Evolutionary conservation across 2,888 invertebrate species (phyloP), one percentile per base, ranked within the genome.

Genomic region (Uloborus plumipes): DNA sequence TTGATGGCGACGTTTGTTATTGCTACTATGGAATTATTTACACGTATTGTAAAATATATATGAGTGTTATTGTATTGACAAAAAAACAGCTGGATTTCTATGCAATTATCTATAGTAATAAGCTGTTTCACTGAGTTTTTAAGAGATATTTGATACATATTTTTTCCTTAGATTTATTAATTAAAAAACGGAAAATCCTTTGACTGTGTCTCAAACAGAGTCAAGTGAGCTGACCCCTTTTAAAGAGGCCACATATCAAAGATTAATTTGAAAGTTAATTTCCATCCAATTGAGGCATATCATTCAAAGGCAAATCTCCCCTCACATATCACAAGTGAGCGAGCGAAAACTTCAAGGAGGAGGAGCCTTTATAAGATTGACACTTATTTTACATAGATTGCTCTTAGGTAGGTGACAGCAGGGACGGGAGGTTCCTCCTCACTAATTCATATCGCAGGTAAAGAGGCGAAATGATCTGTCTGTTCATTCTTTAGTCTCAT

Each of bases 221-320:
- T 64, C 50, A 69, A 61, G 59, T 69, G 70, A 73, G 61, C 62
- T 2, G 49, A 59, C 79, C 53, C 79, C 53, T 14, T 67, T 73
- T 61, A 26, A 55, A 47, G 73, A 74, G 74, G 73, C 62, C 55
- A 80, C 80, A 80, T 80, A 80, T 80, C 80, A 80, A 74, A 64
- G 16, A 20, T 71, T 55, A 53, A 70, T 80, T 80, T 70, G 50
- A 64, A 69, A 62, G 61, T 80, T 80, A 58, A 80, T 80, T 80
- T 80, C 80, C 80, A 80, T 80, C 80, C 80, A 80, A 69, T 74
- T 22, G 70, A 80, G 73, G 80, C 80, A 80, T 80, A 80, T 80
- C 80, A 80, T 70, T 69, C 51, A 70, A 70, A 80, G 69, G 73
- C 59, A 49, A 62, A 61, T 70, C 26, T 26, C 74, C 67, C 80